phyloP scores from a whole-genome alignment of 2,113 vertebrate genomes.

The Nerophis ophidion region DNA sequence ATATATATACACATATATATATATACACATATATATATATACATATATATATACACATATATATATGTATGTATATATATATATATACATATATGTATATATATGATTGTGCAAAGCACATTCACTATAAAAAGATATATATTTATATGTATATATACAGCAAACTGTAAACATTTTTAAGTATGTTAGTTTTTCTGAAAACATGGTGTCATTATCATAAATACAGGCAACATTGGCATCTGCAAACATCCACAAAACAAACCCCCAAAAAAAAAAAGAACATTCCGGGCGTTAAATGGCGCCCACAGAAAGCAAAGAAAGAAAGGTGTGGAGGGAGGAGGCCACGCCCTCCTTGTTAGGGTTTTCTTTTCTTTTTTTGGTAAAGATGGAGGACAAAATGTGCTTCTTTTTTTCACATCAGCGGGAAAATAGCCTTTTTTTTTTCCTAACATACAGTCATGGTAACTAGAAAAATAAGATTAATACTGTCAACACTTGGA shows the following conservation, averaged over 20 bases:
- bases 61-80: conserved; percentile 78
- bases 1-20: conserved; percentile 79
- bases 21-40: conserved; percentile 66
- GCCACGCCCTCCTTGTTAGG: conserved; percentile 64
- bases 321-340: conserved; percentile 48
- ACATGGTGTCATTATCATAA: conserved; percentile 83
- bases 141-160: conserved; percentile 89
- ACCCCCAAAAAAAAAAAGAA: conserved; percentile 82
- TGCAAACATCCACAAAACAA: conserved; percentile 85
- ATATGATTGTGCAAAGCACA: conserved; percentile 87
- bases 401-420: conserved; percentile 77
- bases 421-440: conserved; percentile 67
- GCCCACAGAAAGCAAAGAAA: conserved; percentile 75
- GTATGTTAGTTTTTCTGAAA: conserved; percentile 85
- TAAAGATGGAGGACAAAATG: conserved; percentile 86
- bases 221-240: conserved; percentile 94
- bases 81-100: conserved; percentile 77
- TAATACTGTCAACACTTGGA: conserved; percentile 99
- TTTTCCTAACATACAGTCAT: conserved; percentile 90
- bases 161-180: conserved; percentile 98
- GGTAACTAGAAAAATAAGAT: conserved; percentile 99
- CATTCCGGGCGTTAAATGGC: conserved; percentile 77
- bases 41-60: conserved; percentile 78
- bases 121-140: conserved; percentile 86
- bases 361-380: conserved; percentile 88